Conservation (phyloP, 2,888 invertebrate species). For the Falcaria lacertinaria region DNA sequence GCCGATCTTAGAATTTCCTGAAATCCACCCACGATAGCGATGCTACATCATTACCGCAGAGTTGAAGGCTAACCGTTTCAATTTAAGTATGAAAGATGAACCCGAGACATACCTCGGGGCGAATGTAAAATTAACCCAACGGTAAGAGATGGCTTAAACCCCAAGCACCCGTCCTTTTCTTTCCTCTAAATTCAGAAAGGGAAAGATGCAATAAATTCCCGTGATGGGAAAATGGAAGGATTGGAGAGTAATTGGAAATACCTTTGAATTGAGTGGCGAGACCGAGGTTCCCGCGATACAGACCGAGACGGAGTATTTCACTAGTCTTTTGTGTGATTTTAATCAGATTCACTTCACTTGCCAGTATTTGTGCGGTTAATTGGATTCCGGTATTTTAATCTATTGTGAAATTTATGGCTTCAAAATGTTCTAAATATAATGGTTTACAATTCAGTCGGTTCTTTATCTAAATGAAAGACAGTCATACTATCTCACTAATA, state of each 20-base stretch:
- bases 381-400: constrained; percentile 46
- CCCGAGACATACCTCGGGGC: constrained; percentile 58
- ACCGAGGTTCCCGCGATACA: constrained; percentile 62
- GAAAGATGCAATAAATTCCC: constrained; percentile 61
- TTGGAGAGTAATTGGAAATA: constrained; percentile 79
- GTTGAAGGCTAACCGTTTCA: constrained; percentile 55
- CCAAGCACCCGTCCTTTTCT: constrained; percentile 36
- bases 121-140: constrained; percentile 67
- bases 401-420: constrained; percentile 13
- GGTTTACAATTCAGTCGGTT: not conserved
- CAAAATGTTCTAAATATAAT: too few species aligned
- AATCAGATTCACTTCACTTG: constrained; percentile 54
- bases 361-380: constrained; percentile 50
- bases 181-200: constrained; percentile 40
- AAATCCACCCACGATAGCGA: not conserved
- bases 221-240: constrained; percentile 71
- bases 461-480: too few species aligned
- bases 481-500: too few species aligned
- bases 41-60: constrained; percentile 27
- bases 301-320: constrained; percentile 52
- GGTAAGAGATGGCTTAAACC: constrained; percentile 58
- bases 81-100: constrained; percentile 64
- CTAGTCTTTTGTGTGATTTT: constrained; percentile 67
- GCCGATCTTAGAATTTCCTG: not conserved
- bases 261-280: constrained; percentile 67